Evolutionary conservation across 2,797 vertebrate genomes (phyloP), one percentile per base, ranked within the genome.

Genomic region (Coranthus polyacanthus): DNA sequence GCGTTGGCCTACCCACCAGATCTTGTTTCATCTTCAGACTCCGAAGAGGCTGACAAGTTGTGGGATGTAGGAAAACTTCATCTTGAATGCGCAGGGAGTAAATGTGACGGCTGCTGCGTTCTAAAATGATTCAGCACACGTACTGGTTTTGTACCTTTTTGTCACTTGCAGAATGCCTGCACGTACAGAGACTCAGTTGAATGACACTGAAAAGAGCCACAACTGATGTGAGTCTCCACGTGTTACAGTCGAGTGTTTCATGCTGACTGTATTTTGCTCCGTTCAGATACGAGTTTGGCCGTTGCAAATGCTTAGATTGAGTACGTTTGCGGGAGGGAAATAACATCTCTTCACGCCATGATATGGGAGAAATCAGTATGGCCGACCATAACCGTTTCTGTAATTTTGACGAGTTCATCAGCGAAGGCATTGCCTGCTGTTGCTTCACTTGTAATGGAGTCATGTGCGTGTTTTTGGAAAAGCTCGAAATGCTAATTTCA

Each of bases 401-500:
- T 68, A 74, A 74, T 79, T 73, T 24, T 76, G 83, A 81, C 81
- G 79, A 68, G 52, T 61, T 83, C 55, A 67, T 75, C 47, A 64
- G 67, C 24, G 6, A 55, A 16, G 67, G 54, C 72, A 73, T 69
- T 56, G 65, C 63, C 83, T 78, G 79, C 83, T 68, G 70, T 64
- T 73, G 62, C 86, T 75, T 69, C 75, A 59, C 56, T 76, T 47
- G 52, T 78, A 74, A 75, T 50, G 72, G 69, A 75, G 52, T 60
- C 10, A 11, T 39, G 32, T 34, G 67, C 51, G 42, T 58, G 38
- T 62, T 68, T 16, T 32, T 72, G 58, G 41, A 43, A 50, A 68
- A 17, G 62, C 26, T n/a, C n/a, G n/a, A 82, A 76, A 73, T 66
- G 60, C 71, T 75, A 78, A 81, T 84, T 79, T 81, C 67, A 47